These are phyloP conservation scores for Zele albiditarsus DNA, from an alignment of 2,888 invertebrate species.

Conservation along the genomic window DNA sequence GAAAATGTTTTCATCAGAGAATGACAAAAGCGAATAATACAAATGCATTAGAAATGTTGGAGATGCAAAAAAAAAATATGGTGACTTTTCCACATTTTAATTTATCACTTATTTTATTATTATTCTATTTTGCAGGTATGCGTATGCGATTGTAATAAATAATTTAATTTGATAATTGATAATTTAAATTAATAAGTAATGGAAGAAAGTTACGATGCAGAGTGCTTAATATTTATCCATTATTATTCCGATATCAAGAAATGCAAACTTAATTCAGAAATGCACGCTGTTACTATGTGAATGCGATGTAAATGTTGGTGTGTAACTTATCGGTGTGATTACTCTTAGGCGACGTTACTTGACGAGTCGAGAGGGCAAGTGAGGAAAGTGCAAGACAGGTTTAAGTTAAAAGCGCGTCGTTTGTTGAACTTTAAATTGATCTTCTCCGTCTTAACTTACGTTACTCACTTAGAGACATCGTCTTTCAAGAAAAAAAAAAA, in stretches of 20 bases:
- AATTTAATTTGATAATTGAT: too few relatives aligned
- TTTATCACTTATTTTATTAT: background rate
- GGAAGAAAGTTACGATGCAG: background rate
- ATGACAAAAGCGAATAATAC: constrained; percentile 25
- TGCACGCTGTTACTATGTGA: background rate
- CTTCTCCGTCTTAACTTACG: constrained; percentile 43
- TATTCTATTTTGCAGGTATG: background rate
- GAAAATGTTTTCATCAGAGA: constrained; percentile 29
- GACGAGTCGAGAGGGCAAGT: constrained; percentile 38
- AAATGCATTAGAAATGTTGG: constrained; percentile 30
- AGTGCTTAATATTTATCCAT: too few relatives aligned
- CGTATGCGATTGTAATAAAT: too few relatives aligned
- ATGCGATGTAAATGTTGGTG: constrained; percentile 28
- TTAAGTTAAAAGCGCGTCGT: constrained; percentile 49
- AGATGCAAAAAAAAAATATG: constrained; percentile 14
- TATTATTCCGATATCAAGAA: too few relatives aligned
- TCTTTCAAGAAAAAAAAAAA: constrained; percentile 39
- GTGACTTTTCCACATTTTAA: constrained; percentile 3
- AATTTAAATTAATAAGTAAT: background rate
- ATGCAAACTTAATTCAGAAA: background rate
- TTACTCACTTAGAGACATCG: constrained; percentile 47
- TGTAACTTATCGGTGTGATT: constrained; percentile 52
- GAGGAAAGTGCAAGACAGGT: constrained; percentile 21
- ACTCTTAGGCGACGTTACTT: constrained; percentile 48
- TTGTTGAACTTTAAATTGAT: constrained; percentile 68